Percentiles rank a stretch among this genome's conserved stretches.
Conservation (phyloP, 2,113 vertebrate species). For the Elephas maximus region DNA sequence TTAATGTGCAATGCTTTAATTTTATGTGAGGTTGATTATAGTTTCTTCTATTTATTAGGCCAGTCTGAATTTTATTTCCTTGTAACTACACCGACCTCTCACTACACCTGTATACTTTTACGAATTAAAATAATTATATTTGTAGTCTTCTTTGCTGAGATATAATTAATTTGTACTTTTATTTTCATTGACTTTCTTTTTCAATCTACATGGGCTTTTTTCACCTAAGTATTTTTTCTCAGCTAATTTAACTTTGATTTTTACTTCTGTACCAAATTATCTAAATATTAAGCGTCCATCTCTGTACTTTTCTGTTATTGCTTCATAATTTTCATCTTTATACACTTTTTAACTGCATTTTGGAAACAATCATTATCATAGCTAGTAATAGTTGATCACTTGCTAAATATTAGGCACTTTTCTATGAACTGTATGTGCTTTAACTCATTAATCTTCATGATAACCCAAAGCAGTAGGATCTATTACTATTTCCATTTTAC, state of each 20-base stretch:
- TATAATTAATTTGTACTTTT: background rate
- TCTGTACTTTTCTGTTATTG: background rate
- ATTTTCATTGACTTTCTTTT: background rate
- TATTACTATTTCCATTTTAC: background rate
- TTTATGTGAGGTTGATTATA: background rate
- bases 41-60: background rate
- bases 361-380: background rate
- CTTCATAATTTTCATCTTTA: background rate
- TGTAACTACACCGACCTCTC: background rate
- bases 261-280: background rate
- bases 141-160: background rate
- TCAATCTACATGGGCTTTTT: background rate
- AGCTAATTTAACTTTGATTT: slow-evolving; percentile 7
- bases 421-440: background rate
- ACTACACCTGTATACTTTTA: background rate
- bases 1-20: background rate
- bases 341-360: background rate
- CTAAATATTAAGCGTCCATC: background rate
- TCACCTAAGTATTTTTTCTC: background rate
- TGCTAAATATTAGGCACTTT: background rate
- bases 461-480: background rate
- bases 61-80: background rate
- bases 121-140: background rate
- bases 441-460: background rate
- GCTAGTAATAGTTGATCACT: background rate